Base-by-base conservation (phyloP, 2,797 vertebrate genomes). In the Tauraco hartlaubi region DNA sequence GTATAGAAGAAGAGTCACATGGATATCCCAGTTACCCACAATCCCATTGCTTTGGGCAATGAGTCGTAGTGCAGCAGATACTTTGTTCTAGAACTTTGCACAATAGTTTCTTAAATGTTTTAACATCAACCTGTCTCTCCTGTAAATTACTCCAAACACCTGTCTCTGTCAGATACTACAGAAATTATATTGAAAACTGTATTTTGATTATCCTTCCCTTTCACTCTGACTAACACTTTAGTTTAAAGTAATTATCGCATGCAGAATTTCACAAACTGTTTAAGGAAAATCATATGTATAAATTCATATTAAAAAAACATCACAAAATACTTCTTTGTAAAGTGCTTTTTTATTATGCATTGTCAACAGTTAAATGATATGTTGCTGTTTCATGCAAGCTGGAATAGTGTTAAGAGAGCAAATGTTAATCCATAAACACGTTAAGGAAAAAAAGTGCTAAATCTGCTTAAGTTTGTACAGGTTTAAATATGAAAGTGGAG, bases 261-360 rank as follows among this genome's bases (percentile, higher is more conserved):
- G 33, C 85, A 78, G 54, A 97, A 96, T 89, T 92, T 95, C 33
- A 94, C 37, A 44, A 62, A 64, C 12, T 69, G 22, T 90, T 90
- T 87, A 41, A 84, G 48, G 71, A 90, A 92, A 95, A 78, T 18
- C 4, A 8, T 49, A 44, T 71, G 18, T 55, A 26, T 80, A 92
- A 84, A 77, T 85, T 87, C 15, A 35, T 31, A 41, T 77, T 26
- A 8, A 56, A 92, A 90, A 91, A 94, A 52, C 35, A 52, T 80
- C 37, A 73, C 79, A 88, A 77, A 76, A 15, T 58, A 68, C 51
- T 43, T 93, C 94, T 95, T 96, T 71, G 43, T 95, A 96, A 96
- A 96, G 88, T 92, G 72, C 26, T 94, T 89, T 90, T 97, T 98
- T 98, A 97, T 97, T 95, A 93, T 71, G 71, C 62, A 49, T 95